These are phyloP conservation scores for Ephestia elutella DNA, from an alignment of 1,140 invertebrate species.

Conservation along the genomic window DNA sequence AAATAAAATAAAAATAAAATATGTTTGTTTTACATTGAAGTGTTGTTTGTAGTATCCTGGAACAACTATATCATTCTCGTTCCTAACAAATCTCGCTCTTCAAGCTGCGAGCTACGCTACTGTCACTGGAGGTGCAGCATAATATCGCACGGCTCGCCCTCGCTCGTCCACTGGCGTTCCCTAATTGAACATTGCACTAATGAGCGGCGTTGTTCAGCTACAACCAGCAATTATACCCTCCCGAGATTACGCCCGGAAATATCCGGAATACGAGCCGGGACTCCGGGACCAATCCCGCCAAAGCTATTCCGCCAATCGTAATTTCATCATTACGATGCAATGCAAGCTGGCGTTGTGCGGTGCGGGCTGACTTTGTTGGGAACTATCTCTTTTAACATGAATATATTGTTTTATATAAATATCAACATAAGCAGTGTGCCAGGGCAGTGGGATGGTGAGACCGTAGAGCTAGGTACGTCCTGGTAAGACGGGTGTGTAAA, in stretches of 20 bases:
- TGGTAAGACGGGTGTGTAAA: too few relatives aligned
- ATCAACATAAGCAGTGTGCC: too few relatives aligned
- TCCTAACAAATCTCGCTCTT: too few relatives aligned
- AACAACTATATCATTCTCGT: too few relatives aligned
- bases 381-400: neutral
- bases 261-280: slow-evolving; percentile 30
- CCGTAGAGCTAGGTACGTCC: too few relatives aligned
- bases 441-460: too few relatives aligned
- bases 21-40: too few relatives aligned
- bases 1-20: too few relatives aligned
- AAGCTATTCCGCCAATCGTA: slow-evolving; percentile 40
- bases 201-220: slow-evolving; percentile 58
- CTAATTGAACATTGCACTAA: slow-evolving; percentile 60
- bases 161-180: slow-evolving; percentile 29
- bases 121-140: neutral
- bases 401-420: neutral
- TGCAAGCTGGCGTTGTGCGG: neutral
- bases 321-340: slow-evolving; percentile 26
- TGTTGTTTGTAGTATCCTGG: too few relatives aligned
- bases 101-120: neutral
- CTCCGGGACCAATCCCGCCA: slow-evolving; percentile 33
- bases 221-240: slow-evolving; percentile 60
- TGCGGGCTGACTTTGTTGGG: neutral
- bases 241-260: slow-evolving; percentile 60
- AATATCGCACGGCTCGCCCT: slow-evolving; percentile 15